Percentiles rank a stretch among this genome's conserved stretches.
phyloP scores from a whole-genome alignment of 2,888 invertebrate species.

The Ypsolopha scabrella region DNA sequence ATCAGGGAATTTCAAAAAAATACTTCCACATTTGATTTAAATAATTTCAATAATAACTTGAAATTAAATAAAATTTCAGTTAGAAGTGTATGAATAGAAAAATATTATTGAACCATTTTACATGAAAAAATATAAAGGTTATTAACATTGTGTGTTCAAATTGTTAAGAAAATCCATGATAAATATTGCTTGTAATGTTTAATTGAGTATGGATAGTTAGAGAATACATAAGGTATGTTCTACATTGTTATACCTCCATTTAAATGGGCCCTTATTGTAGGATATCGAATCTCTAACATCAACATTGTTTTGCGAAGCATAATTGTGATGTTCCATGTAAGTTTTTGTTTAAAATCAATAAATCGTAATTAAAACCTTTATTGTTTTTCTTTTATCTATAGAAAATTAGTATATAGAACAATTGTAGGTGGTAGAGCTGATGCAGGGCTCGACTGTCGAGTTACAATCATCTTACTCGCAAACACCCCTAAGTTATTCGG shows the following conservation, averaged over 20 bases:
- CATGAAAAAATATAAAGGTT: neutral
- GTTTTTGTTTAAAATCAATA: slow-evolving; percentile 65
- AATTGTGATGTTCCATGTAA: slow-evolving; percentile 70
- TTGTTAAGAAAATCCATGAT: no score
- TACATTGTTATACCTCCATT: slow-evolving; percentile 20
- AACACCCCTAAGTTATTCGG: no score
- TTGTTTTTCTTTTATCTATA: neutral
- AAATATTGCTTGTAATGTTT: neutral
- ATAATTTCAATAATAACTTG: no score
- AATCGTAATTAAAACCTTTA: slow-evolving; percentile 45
- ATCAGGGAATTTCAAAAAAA: no score
- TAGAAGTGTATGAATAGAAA: no score
- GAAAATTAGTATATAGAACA: no score
- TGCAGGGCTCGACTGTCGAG: no score
- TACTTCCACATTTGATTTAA: no score
- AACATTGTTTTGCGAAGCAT: slow-evolving; percentile 66
- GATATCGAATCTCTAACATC: slow-evolving; percentile 41
- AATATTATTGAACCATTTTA: no score
- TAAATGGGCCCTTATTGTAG: slow-evolving; percentile 2
- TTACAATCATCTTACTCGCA: no score
- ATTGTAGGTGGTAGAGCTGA: no score
- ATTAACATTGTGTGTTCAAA: neutral
- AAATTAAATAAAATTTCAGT: no score
- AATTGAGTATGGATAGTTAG: neutral
- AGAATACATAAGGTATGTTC: slow-evolving; percentile 22